Conservation (phyloP, 2,113 vertebrate species). For the Rhadina sibilatrix region DNA sequence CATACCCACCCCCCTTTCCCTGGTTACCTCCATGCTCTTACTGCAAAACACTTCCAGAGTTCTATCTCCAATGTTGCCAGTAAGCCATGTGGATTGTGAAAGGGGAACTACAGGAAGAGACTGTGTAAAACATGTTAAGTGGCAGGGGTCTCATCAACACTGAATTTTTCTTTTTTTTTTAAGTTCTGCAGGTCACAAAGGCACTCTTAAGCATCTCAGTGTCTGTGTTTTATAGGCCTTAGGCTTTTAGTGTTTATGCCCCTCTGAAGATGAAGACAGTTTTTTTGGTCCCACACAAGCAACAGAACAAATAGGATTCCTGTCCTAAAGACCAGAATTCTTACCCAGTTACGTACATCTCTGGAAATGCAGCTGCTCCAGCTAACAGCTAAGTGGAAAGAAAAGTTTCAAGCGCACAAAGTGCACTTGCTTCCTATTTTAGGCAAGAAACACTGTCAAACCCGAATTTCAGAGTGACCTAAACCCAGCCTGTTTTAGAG, state of each 20-base stretch:
- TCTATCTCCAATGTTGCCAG: not conserved
- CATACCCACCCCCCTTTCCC: accelerated
- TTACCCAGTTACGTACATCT: accelerated
- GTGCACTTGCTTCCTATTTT: not conserved
- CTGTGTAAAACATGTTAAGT: not conserved
- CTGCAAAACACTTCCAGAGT: not conserved
- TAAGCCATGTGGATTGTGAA: not conserved
- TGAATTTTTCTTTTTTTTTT: not conserved
- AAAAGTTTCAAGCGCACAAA: not conserved
- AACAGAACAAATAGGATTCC: not conserved
- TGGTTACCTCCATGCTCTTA: not conserved
- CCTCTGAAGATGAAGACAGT: not conserved
- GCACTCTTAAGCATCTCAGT: not conserved
- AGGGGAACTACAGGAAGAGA: not conserved
- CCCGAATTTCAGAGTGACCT: not conserved
- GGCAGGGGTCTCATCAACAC: accelerated
- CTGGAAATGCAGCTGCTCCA: not conserved
- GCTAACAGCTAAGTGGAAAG: not conserved
- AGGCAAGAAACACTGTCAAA: not conserved
- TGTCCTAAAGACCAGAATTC: not conserved
- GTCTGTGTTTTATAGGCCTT: not conserved
- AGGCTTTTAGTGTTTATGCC: not conserved
- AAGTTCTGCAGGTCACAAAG: not conserved
- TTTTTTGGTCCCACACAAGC: not conserved
- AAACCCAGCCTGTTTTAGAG: not conserved